Evolutionary conservation across 30 jellyfish, hydroid and myxozoan genomes (phyloP).

Genomic region (Mastigias papua): DNA sequence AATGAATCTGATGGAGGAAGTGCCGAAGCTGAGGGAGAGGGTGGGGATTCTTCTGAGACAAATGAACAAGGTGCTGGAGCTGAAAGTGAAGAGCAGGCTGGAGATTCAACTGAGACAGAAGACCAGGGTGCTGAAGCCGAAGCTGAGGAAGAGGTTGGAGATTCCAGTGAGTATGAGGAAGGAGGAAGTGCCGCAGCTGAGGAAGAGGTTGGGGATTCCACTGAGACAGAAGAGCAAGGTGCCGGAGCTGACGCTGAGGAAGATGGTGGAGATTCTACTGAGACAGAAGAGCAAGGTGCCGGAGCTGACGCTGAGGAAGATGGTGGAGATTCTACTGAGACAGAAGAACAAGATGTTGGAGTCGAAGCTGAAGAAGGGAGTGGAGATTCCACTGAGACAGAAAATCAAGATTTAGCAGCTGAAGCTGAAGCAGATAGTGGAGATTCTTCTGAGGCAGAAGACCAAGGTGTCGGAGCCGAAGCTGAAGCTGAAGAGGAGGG

Average conservation of each 20-base stretch:
- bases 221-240: not conserved
- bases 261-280: not conserved
- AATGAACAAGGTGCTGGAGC: not conserved
- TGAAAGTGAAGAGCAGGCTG: not conserved
- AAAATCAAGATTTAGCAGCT: constrained; percentile 9
- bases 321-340: not conserved
- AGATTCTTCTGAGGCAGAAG: constrained; percentile 6
- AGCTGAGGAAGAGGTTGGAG: not conserved
- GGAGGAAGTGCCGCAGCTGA: not conserved
- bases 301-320: constrained; percentile 7
- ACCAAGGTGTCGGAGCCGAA: constrained; percentile 8
- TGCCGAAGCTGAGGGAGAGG: not conserved
- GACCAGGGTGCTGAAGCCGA: constrained; percentile 9
- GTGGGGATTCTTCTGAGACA: not conserved
- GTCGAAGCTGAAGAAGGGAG: constrained; percentile 4
- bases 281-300: not conserved
- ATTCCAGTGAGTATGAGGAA: not conserved
- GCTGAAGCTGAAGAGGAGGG: constrained; percentile 17
- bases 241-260: constrained; percentile 17
- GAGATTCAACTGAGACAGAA: constrained; percentile 1
- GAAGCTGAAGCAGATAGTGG: constrained; percentile 2
- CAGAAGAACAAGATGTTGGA: constrained; percentile 11
- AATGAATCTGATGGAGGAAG: not conserved
- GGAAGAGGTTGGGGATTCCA: not conserved
- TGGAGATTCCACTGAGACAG: not conserved